A percentile compares a stretch with the other conserved stretches of the same genome.
These are phyloP conservation scores for Microplitis mediator DNA, from an alignment of 1,140 invertebrate species.

Conservation along the genomic window DNA sequence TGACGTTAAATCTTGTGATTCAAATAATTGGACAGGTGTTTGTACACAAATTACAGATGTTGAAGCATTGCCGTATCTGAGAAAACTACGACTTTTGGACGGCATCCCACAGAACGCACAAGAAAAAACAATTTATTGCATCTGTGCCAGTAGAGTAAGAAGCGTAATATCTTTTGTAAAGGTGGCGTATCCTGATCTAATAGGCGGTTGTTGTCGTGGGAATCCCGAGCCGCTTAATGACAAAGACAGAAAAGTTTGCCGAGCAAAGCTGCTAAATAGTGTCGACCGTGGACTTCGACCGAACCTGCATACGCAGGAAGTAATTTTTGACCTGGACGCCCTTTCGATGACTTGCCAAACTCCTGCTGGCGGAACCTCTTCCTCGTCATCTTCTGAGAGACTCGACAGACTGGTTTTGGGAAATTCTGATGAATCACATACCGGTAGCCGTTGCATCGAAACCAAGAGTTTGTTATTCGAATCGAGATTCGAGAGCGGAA, in stretches of 20 bases:
- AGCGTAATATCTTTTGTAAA: conserved; percentile 75
- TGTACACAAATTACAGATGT: neutral
- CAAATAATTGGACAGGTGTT: neutral
- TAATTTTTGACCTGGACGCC: conserved; percentile 78
- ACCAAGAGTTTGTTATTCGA: conserved; percentile 76
- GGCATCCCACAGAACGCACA: conserved; percentile 31
- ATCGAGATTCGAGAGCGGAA: conserved; percentile 89
- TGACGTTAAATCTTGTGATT: neutral
- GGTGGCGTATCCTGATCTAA: conserved; percentile 77
- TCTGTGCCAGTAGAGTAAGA: conserved; percentile 62
- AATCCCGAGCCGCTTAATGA: conserved; percentile 67
- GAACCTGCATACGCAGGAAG: conserved; percentile 66
- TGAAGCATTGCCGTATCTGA: neutral
- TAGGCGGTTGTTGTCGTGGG: conserved; percentile 63
- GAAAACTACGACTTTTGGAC: conserved; percentile 39
- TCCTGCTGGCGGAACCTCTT: neutral
- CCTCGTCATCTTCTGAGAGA: neutral
- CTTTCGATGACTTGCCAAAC: conserved; percentile 2
- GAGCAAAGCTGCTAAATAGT: conserved; percentile 67
- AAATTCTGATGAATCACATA: conserved; percentile 68
- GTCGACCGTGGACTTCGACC: conserved; percentile 69
- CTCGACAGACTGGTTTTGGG: conserved; percentile 38
- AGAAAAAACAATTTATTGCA: conserved; percentile 53
- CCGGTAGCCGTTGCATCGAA: conserved; percentile 61
- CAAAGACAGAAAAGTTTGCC: conserved; percentile 70